A percentile compares a stretch with the other conserved stretches of the same genome.
phyloP scores from a whole-genome alignment of 2,113 vertebrate genomes.

The Passer montanus region DNA sequence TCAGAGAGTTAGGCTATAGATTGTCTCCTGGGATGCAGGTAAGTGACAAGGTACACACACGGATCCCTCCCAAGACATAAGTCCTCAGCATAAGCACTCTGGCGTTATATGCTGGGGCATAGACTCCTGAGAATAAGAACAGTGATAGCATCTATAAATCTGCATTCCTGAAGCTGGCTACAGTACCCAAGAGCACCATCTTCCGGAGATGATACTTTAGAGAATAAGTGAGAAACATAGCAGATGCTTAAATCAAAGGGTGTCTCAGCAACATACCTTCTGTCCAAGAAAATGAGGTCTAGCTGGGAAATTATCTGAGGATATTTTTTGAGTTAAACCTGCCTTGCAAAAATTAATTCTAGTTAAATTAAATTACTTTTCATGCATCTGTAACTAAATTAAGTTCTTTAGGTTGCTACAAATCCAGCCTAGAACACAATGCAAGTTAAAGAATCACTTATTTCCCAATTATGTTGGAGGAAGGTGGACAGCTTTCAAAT shows the following conservation, averaged over 20 bases:
- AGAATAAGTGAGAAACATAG: slow-evolving; percentile 9
- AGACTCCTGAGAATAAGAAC: neutral
- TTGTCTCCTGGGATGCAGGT: neutral
- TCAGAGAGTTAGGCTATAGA: neutral
- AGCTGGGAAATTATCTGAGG: neutral
- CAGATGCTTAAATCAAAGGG: neutral
- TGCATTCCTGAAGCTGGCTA: neutral
- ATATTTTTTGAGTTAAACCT: neutral
- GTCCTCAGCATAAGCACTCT: neutral
- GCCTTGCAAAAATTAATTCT: neutral
- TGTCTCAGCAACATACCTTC: neutral
- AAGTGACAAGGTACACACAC: neutral
- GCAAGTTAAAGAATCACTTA: neutral
- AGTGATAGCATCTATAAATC: neutral
- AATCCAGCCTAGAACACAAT: slow-evolving; percentile 15
- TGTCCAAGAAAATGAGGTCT: neutral
- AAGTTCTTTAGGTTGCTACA: neutral
- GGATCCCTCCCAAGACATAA: neutral
- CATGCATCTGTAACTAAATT: neutral
- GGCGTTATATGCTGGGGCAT: neutral
- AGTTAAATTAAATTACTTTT: neutral
- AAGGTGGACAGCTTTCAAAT: neutral
- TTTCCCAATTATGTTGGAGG: neutral
- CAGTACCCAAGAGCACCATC: slow-evolving; percentile 39
- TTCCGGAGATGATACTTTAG: slow-evolving; percentile 25